Base-by-base conservation (phyloP, 1,140 invertebrate species). In the Drosophila hydei region DNA sequence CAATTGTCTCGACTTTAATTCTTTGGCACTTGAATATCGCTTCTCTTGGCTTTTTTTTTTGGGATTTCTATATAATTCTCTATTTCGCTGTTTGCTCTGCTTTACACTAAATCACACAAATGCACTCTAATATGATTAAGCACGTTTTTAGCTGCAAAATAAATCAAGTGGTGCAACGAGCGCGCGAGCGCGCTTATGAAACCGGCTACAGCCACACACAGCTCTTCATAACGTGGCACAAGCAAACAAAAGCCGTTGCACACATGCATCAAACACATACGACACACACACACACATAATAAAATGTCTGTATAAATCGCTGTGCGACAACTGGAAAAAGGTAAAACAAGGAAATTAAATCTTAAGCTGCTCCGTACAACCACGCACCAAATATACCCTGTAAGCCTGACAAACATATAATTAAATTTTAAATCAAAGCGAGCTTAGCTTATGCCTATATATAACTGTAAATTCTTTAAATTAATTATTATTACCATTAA, bases 91-190 rank as follows among this genome's bases (percentile, higher is more conserved):
- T 40, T 84, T 80, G 59, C 58, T 43, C 42, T 51, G 67, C 42
- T 84, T 80, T 52, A 74, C 61, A 77, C 73, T 87, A 87, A 85
- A 85, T 85, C 80, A 87, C 77, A 85, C 69, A 87, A 85, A 85
- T 87, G 81, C 81, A 87, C 81, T 85, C 81, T 85, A 87, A 85
- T 87, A 85, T 85, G 80, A 85, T 85, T 87, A 85, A 85, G 80
- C 80, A 85, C 80, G 81, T 85, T 85, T 85, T 85, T 87, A 85
- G 80, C 80, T 85, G 69, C 63, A 78, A 85, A 85, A 85, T 85
- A 85, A 85, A 85, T 85, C 80, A 85, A 87, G 65, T 87, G 74
- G 58, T 67, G 69, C 69, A 67, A 42, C 74, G 76, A 73, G 78
- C 72, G 55, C 61, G 72, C 73, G 75, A 72, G 77, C 72, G 55